phyloP scores from a whole-genome alignment of 2,888 invertebrate genomes.

The Lissocephala sabroskyi region DNA sequence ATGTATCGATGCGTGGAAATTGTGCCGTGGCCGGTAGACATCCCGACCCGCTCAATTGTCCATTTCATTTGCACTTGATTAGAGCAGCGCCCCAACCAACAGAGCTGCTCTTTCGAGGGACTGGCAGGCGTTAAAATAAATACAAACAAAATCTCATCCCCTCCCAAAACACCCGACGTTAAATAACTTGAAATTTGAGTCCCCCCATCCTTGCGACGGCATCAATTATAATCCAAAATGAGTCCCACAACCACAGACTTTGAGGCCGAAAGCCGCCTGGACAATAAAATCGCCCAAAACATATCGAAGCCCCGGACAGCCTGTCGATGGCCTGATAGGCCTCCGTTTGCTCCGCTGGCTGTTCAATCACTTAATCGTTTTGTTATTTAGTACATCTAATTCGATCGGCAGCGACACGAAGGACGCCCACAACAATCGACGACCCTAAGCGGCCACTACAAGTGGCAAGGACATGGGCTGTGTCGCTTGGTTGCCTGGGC shows the following conservation, averaged over 20 bases:
- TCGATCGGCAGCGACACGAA: conserved; percentile 44
- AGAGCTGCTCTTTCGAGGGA: conserved; percentile 13
- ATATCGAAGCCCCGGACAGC: conserved; percentile 21
- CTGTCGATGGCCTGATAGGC: not conserved
- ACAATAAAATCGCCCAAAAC: conserved; percentile 56
- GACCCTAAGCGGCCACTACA: conserved; percentile 15
- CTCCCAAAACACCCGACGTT: too few species aligned
- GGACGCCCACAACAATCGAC: conserved; percentile 10
- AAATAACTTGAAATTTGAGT: conserved; percentile 48
- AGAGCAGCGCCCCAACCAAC: conserved; percentile 36
- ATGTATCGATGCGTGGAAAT: conserved; percentile 56
- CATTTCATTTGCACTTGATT: conserved; percentile 64
- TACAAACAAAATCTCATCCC: not conserved
- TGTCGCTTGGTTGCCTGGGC: conserved; percentile 14
- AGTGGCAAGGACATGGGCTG: conserved; percentile 18
- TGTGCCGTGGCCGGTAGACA: conserved; percentile 21
- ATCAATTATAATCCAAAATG: conserved; percentile 62
- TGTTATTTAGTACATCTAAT: conserved; percentile 65
- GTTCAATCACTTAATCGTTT: conserved; percentile 62
- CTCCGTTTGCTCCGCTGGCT: conserved; percentile 39
- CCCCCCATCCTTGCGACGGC: conserved; percentile 17
- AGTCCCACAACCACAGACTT: conserved; percentile 47
- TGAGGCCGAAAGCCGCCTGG: conserved; percentile 16
- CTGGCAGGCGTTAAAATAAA: conserved; percentile 5
- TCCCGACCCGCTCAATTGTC: conserved; percentile 45